Evolutionary conservation across 2,113 vertebrate genomes (phyloP).

Genomic region (Hucho hucho): DNA sequence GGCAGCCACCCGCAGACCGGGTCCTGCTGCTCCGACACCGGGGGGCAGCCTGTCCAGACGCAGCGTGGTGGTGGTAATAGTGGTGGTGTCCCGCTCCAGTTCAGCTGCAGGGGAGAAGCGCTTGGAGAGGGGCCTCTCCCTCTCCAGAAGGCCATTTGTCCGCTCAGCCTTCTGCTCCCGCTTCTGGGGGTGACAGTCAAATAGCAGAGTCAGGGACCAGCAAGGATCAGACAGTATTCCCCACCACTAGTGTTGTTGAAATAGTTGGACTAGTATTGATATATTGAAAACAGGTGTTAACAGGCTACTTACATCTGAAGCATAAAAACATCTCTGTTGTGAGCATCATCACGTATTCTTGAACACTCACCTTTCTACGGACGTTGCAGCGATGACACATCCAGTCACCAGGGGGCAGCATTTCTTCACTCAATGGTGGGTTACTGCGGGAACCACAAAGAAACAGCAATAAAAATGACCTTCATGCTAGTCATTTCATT

Average conservation of each 20-base stretch:
- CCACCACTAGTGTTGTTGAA: too few species aligned
- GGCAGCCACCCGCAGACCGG: constrained; percentile 74
- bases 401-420: constrained; percentile 98
- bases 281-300: too few species aligned
- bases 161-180: constrained; percentile 95
- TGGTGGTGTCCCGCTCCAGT: constrained; percentile 74
- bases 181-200: constrained; percentile 70
- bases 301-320: not conserved
- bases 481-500: too few species aligned
- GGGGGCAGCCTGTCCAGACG: constrained; percentile 77
- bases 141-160: constrained; percentile 92
- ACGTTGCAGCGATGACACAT: constrained; percentile 99
- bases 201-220: not conserved
- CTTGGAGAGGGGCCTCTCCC: constrained; percentile 73
- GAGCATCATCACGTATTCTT: not conserved
- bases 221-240: not conserved
- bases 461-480: not conserved
- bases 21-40: constrained; percentile 63
- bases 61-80: constrained; percentile 52
- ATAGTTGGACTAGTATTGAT: too few species aligned
- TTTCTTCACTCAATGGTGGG: constrained; percentile 95
- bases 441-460: constrained; percentile 74
- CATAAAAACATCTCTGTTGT: not conserved
- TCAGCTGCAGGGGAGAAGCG: constrained; percentile 88
- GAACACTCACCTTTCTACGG: constrained; percentile 85